Base-by-base conservation (phyloP, 1,140 invertebrate genomes). In the Megathymus violae region DNA sequence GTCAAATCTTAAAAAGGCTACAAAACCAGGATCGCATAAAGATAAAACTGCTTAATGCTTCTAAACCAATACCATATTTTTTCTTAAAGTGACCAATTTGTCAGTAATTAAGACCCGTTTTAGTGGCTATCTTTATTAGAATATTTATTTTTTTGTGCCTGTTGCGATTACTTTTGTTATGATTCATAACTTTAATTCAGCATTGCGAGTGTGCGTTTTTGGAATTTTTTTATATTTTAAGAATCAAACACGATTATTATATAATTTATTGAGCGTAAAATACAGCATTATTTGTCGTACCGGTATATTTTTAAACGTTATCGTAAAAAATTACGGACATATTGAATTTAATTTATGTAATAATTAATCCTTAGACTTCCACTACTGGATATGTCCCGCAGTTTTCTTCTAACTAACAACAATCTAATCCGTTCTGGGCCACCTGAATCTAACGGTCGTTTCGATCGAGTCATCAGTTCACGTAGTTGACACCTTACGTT, bases 81-180 rank as follows among this genome's bases (percentile, higher is more conserved):
- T 65, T 67, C 48, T 19, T 60, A 40, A 65, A 60, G 62, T 56
- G 54, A 64, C 62, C 71, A 76, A 81, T 80, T 80, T 78, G 76
- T 83, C 80, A 80, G 62, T 78, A 78, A 82, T 83, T 79, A 80
- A 67, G 62, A 65, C 68, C 47, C 60, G 59, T 65, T 69, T 67
- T 60, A 11, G 50, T 16, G 31, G 51, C 79, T 75, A 80, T 80
- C 74, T 80, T 79, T 76, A 84, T 77, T 79, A 50, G 46, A 69
- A 60, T 69, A 74, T 76, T 78, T 76, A 74, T 75, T 69, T 75
- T 66, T 41, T 72, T 40, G 5, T 0, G 14, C 9, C n/a, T n/a
- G 43, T 61, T 44, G 17, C 61, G 67, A 71, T 74, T 72, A 63
- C 25, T 47, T 13, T 50, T 48, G 56, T 64, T 71, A 67, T 58